Evolutionary conservation across 2,113 vertebrate genomes (phyloP).

Genomic region (Panurus biarmicus): DNA sequence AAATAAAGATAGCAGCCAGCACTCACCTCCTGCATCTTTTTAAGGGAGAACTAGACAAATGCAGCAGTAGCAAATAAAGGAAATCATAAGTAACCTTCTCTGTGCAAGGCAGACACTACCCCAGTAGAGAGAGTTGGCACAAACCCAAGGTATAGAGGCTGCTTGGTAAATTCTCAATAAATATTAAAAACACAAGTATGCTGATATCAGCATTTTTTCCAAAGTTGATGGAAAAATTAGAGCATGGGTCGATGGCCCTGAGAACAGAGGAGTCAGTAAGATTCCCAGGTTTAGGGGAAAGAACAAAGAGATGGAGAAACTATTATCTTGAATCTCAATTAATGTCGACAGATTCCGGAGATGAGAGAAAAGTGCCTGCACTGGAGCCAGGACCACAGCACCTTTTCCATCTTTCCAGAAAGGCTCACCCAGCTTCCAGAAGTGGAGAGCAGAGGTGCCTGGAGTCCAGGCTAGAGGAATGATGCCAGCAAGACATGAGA

Average conservation of each 20-base stretch:
- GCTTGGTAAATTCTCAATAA: neutral
- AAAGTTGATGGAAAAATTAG: neutral
- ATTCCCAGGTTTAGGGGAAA: neutral
- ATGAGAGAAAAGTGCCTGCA: neutral
- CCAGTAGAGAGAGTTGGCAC: neutral
- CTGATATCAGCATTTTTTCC: neutral
- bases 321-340: neutral
- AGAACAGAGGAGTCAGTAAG: neutral
- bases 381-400: neutral
- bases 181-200: neutral
- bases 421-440: neutral
- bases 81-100: neutral
- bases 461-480: neutral
- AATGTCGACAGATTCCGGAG: neutral
- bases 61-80: neutral
- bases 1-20: constrained; percentile 47
- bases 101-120: neutral
- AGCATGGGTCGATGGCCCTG: neutral
- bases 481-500: neutral
- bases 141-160: neutral
- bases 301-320: neutral
- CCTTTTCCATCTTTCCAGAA: neutral
- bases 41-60: neutral
- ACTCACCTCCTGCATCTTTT: constrained; percentile 9
- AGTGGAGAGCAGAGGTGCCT: neutral